Evolutionary conservation across 2,888 invertebrate genomes (phyloP).

Genomic region (Pocota personata): DNA sequence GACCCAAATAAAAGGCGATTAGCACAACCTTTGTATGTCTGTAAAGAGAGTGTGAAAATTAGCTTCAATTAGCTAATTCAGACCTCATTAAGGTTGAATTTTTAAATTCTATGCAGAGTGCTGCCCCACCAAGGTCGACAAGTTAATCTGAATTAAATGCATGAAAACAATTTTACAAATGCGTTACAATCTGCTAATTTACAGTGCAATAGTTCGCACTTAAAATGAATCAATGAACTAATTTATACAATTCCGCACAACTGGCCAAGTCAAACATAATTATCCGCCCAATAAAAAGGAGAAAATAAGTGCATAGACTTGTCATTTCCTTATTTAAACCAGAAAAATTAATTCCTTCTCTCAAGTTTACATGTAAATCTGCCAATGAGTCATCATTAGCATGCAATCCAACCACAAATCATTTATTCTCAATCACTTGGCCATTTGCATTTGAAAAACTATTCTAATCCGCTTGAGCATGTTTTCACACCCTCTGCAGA

Average conservation of each 20-base stretch:
- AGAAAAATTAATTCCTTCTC: background rate
- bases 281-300: background rate
- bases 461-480: constrained; percentile 42
- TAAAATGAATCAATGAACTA: background rate
- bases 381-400: constrained; percentile 34
- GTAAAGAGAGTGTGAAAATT: no score
- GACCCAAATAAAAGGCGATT: no score
- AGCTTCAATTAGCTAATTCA: no score
- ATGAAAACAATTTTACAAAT: background rate
- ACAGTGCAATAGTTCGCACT: background rate
- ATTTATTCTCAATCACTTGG: background rate
- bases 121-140: background rate
- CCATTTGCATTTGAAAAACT: constrained; percentile 48
- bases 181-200: background rate
- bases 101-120: no score
- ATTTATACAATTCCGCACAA: background rate
- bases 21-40: no score
- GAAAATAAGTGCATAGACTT: background rate
- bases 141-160: background rate
- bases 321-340: constrained; percentile 31
- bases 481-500: constrained; percentile 55
- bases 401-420: constrained; percentile 28
- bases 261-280: background rate
- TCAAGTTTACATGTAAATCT: constrained; percentile 17
- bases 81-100: no score